Base-by-base conservation (phyloP, 2,113 vertebrate species). In the Pleuronectes platessa region DNA sequence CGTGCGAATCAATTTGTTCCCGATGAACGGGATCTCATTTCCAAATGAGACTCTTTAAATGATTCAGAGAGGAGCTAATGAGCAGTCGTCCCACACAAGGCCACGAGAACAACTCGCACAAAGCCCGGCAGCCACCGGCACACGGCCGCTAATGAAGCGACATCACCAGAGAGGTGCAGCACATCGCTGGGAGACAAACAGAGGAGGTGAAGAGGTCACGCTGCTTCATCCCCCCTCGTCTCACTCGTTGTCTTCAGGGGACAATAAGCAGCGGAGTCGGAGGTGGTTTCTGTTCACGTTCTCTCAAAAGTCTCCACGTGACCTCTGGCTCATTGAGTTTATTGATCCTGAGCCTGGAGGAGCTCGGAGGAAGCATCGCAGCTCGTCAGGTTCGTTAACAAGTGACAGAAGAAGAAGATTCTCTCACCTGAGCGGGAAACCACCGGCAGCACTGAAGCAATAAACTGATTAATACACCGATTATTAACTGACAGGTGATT, bases 51-150 rank as follows among this genome's bases (percentile, higher is more conserved):
- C 65, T 15, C 15, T 71, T 63, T 78, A 69, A 73, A 79, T 49
- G 59, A 86, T 84, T 73, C 82, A 81, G 69, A 7, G 66, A 75
- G 5, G 62, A 82, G 53, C 69, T 80, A 80, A 80, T 61, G 84
- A 84, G 51, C 66, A 59, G 24, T 64, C 65, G 68, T 77, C 84
- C 72, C 69, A 86, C 84, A 78, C 78, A 68, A 71, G 68, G 72
- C 72, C 69, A 79, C 21, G 2, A 68, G 79, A 84, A 79, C 81
- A 78, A 69, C 35, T 53, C 7, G 18, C 45, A 18, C 45, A 55
- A 53, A 71, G 68, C 71, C 75, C 12, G 78, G 45, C 75, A 65
- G 78, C 47, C 71, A 40, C 58, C 61, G 2, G 42, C 65, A 1
- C 37, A 0, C 7, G 3, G n/a, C 18, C 40, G 18, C 4, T 51